phyloP scores from a whole-genome alignment of 2,113 vertebrate genomes.

The Erythrocercus mccallii region DNA sequence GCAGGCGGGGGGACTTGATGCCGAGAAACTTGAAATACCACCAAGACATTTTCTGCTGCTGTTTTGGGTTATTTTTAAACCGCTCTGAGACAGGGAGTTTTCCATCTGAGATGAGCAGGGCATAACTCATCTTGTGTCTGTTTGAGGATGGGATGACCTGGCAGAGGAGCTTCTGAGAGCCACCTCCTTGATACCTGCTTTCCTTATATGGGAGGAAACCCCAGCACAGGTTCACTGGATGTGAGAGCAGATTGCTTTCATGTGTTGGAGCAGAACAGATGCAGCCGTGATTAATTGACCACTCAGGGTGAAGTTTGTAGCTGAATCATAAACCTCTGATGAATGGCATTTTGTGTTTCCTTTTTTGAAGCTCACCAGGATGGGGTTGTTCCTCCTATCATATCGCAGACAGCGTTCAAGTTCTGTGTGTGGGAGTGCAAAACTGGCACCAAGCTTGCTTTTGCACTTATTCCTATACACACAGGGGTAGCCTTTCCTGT shows the following conservation, averaged over 20 bases:
- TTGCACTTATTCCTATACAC: background rate
- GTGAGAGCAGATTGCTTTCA: background rate
- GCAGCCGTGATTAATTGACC: background rate
- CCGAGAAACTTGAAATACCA: background rate
- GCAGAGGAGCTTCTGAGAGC: background rate
- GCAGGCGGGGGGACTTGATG: background rate
- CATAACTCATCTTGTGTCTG: background rate
- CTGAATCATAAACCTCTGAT: background rate
- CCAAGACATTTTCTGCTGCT: background rate
- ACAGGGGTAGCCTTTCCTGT: background rate
- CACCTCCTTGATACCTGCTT: background rate
- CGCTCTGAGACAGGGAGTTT: background rate
- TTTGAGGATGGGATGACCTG: background rate
- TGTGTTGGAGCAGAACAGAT: background rate
- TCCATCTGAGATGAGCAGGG: background rate
- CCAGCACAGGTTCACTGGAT: fast-evolving
- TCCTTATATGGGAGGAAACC: background rate
- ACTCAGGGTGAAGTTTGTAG: background rate
- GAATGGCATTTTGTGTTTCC: background rate
- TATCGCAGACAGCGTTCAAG: background rate
- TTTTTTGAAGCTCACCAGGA: background rate
- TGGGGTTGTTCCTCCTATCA: background rate
- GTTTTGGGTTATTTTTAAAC: conserved; percentile 36
- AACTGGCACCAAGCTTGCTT: background rate
- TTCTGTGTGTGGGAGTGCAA: background rate